Conservation (phyloP, 2,797 vertebrate species). For the Sebastolobus alascanus region DNA sequence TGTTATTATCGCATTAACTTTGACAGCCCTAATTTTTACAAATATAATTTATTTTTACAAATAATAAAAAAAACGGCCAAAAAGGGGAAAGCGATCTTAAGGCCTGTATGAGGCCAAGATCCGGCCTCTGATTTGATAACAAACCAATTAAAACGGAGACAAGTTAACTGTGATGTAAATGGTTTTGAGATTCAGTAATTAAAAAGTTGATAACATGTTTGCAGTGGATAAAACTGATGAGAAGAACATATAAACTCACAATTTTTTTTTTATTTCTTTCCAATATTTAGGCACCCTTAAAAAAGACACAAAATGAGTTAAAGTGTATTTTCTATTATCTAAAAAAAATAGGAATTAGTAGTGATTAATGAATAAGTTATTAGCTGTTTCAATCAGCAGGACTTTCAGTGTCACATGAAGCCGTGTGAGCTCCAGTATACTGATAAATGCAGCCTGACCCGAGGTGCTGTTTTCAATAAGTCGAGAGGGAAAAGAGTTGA, state of each 20-base stretch:
- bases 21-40: too few relatives aligned
- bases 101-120: neutral
- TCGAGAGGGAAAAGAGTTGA: slow-evolving; percentile 63
- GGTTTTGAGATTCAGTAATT: neutral
- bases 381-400: neutral
- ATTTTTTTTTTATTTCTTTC: neutral
- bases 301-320: neutral
- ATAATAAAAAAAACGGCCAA: neutral
- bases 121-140: neutral
- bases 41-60: neutral
- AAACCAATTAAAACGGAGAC: neutral
- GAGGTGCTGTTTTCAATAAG: slow-evolving; percentile 74
- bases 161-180: neutral
- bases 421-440: neutral
- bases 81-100: neutral
- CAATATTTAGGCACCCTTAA: neutral
- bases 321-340: neutral
- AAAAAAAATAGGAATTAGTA: neutral
- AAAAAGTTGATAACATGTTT: neutral
- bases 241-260: neutral
- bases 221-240: neutral
- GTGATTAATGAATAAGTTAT: neutral
- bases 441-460: slow-evolving; percentile 37
- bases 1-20: too few relatives aligned
- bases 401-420: too few relatives aligned